phyloP scores from a whole-genome alignment of 2,797 vertebrate species.

The Linurgus olivaceus region DNA sequence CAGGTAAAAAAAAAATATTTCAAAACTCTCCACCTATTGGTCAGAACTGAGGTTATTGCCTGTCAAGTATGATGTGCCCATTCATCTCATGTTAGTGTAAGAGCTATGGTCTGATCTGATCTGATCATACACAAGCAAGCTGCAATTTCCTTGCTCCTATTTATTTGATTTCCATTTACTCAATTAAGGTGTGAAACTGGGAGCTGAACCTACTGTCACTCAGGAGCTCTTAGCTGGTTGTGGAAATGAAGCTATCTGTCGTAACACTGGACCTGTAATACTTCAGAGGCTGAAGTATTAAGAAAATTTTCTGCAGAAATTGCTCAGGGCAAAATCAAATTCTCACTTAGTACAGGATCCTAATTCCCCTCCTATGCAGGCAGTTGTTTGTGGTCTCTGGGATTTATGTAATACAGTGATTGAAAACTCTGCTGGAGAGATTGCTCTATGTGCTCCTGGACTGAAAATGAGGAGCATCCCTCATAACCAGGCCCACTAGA shows the following conservation, averaged over 20 bases:
- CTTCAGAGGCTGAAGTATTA: neutral
- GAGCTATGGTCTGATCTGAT: neutral
- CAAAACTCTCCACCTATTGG: neutral
- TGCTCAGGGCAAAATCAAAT: conserved; percentile 15
- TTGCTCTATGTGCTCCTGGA: neutral
- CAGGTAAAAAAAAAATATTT: neutral
- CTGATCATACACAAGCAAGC: neutral
- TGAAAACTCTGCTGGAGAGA: neutral
- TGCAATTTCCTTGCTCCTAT: neutral
- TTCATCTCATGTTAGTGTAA: neutral
- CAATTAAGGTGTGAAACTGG: neutral
- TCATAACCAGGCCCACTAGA: neutral
- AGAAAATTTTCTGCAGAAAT: neutral
- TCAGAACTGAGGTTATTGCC: neutral
- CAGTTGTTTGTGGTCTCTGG: neutral
- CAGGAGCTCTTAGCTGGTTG: neutral
- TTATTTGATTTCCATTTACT: neutral
- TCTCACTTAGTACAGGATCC: neutral
- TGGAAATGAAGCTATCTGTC: neutral
- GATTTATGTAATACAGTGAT: conserved; percentile 2
- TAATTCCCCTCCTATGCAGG: neutral
- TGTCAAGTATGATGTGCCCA: neutral
- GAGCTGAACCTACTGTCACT: neutral
- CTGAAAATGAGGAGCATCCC: neutral
- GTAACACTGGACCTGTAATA: neutral